Conservation (phyloP, 2,888 invertebrate genomes). For the Endomychus coccineus region DNA sequence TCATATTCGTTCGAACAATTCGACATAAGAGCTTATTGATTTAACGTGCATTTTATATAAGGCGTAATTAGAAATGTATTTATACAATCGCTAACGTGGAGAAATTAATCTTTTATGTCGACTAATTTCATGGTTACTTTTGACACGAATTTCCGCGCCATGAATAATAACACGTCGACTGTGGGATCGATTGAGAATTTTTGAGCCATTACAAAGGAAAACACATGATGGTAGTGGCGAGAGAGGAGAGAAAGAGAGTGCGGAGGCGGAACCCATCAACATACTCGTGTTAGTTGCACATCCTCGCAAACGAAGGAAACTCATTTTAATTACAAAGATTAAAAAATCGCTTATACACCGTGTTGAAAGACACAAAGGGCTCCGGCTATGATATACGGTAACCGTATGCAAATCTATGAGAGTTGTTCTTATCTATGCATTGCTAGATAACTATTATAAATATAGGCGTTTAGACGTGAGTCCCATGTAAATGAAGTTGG, state of each 20-base stretch:
- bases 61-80: slow-evolving; percentile 28
- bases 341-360: slow-evolving; percentile 40
- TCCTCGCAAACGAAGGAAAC: slow-evolving; percentile 34
- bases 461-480: slow-evolving; percentile 33
- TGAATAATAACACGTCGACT: slow-evolving; percentile 24
- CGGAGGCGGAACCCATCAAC: too few relatives aligned
- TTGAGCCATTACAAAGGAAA: slow-evolving; percentile 14
- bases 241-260: slow-evolving; percentile 6
- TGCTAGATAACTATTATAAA: slow-evolving; percentile 41
- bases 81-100: slow-evolving; percentile 26
- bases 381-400: slow-evolving; percentile 35
- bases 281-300: too few relatives aligned
- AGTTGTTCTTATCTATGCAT: slow-evolving; percentile 41
- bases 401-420: slow-evolving; percentile 37
- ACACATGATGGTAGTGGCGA: too few relatives aligned
- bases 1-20: background rate
- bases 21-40: background rate
- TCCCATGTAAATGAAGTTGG: slow-evolving; percentile 37
- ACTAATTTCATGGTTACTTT: slow-evolving; percentile 19
- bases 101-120: slow-evolving; percentile 31
- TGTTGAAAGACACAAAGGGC: slow-evolving; percentile 40
- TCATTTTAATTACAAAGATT: slow-evolving; percentile 44
- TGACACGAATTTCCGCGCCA: slow-evolving; percentile 25
- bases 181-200: slow-evolving; percentile 25
- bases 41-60: too few relatives aligned